phyloP scores from a whole-genome alignment of 2,888 invertebrate genomes.

The Phengaris arion region DNA sequence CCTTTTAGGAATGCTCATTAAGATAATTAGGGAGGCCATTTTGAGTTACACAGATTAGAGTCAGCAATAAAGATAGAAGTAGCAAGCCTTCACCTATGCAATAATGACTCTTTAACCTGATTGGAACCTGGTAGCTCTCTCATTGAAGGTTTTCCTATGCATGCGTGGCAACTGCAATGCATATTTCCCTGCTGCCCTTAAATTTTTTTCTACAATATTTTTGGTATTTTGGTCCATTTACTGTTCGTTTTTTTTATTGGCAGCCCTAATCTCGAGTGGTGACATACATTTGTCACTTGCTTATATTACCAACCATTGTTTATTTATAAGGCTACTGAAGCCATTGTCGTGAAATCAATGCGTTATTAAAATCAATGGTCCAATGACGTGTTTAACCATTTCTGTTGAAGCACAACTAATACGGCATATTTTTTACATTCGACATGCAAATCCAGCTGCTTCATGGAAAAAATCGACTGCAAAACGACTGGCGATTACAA shows the following conservation, averaged over 20 bases:
- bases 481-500: background rate
- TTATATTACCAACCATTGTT: constrained; percentile 27
- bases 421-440: constrained; percentile 9
- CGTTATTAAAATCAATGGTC: constrained; percentile 24
- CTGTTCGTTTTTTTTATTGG: background rate
- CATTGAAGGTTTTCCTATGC: background rate
- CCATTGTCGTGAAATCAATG: constrained; percentile 28
- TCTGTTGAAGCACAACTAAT: background rate
- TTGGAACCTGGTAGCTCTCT: background rate
- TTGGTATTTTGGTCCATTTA: background rate
- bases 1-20: constrained; percentile 25
- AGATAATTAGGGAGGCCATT: constrained; percentile 1
- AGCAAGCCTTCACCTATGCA: background rate
- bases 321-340: constrained; percentile 28
- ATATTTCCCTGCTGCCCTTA: too few species aligned
- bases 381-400: constrained; percentile 20
- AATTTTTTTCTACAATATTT: background rate
- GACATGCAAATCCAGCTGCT: constrained; percentile 1
- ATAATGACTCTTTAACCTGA: background rate
- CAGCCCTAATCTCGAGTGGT: constrained; percentile 19
- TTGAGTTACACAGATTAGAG: constrained; percentile 5
- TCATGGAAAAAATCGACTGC: background rate
- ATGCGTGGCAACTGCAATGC: background rate
- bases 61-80: background rate
- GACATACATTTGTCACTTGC: constrained; percentile 22